Evolutionary conservation across 2,888 invertebrate species (phyloP).

Genomic region (Mesorhabditis belari): DNA sequence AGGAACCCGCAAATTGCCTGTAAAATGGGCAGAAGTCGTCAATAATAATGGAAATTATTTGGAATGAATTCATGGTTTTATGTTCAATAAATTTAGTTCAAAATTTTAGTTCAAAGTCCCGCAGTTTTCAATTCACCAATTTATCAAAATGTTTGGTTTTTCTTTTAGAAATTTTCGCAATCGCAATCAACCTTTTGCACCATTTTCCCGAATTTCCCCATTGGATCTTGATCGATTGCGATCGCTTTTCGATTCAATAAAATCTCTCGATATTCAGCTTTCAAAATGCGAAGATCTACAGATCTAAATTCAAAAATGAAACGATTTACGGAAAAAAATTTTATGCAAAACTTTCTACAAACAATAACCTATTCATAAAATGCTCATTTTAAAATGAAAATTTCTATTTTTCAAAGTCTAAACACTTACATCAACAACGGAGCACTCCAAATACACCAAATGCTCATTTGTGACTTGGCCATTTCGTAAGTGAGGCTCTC

Average conservation of each 20-base stretch:
- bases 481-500: slow-evolving; percentile 20
- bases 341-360: too few species aligned
- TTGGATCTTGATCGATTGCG: slow-evolving; percentile 47
- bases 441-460: slow-evolving; percentile 22
- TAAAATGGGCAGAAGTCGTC: too few species aligned
- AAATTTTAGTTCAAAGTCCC: too few species aligned
- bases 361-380: neutral
- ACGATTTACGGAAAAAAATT: too few species aligned
- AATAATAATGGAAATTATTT: too few species aligned
- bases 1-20: too few species aligned
- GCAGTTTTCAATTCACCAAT: too few species aligned
- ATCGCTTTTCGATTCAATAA: slow-evolving; percentile 40
- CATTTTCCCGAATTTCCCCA: slow-evolving; percentile 47
- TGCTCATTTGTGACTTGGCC: slow-evolving; percentile 31
- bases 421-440: slow-evolving; percentile 4
- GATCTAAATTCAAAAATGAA: too few species aligned
- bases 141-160: too few species aligned
- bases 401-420: neutral
- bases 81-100: too few species aligned
- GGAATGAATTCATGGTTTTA: too few species aligned
- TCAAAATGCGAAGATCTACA: slow-evolving; percentile 15
- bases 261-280: slow-evolving; percentile 20
- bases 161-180: neutral
- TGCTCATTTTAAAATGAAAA: neutral
- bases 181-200: slow-evolving; percentile 27